Conservation (phyloP, 2,888 invertebrate genomes). For the Eutolmus rufibarbis region DNA sequence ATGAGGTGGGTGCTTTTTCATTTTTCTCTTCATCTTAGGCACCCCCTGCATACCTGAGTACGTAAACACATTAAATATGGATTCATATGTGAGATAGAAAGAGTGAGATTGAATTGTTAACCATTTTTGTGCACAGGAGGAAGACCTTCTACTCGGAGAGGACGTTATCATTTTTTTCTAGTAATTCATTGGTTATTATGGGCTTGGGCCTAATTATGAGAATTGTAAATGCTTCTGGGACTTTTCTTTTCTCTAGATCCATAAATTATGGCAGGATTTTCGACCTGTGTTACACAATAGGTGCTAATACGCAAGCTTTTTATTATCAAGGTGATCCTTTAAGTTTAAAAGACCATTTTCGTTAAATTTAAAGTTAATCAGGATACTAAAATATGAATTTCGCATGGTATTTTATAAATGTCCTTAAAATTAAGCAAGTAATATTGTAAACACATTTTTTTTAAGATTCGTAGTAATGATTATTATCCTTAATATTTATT, state of each 20-base stretch:
- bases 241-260: neutral
- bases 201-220: neutral
- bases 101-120: constrained; percentile 12
- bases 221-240: neutral
- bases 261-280: neutral
- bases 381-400: neutral
- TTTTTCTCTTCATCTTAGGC: neutral
- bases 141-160: neutral
- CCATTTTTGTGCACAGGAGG: neutral
- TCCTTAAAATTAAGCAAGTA: no score
- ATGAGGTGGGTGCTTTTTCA: neutral
- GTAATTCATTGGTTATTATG: neutral
- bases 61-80: constrained; percentile 28
- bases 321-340: no score
- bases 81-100: constrained; percentile 11
- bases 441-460: no score
- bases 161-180: neutral
- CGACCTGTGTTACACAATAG: neutral
- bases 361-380: no score
- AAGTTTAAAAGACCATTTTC: no score
- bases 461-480: no score
- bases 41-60: neutral
- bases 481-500: neutral
- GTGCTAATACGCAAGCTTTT: neutral
- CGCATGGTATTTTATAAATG: neutral